Percentiles rank a stretch among this genome's conserved stretches.
Conservation (phyloP, 1,140 invertebrate species). For the Pentalonia nigronervosa region DNA sequence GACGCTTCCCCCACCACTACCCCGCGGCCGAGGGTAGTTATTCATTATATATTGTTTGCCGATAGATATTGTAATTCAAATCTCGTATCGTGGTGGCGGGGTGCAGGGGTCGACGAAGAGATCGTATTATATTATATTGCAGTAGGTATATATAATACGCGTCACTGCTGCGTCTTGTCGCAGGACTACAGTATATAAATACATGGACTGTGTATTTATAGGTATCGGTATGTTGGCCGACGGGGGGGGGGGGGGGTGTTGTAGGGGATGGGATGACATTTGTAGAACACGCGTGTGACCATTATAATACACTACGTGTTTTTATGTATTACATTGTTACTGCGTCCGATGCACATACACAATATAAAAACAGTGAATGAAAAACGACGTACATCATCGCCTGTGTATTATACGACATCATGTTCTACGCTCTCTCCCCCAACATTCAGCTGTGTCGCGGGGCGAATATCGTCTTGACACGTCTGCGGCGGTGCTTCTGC, state of each 20-base stretch:
- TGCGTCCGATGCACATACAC: not conserved
- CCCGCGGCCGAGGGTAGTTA: not conserved
- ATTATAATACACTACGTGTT: not conserved
- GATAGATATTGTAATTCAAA: constrained; percentile 54
- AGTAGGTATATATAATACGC: not conserved
- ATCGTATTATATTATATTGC: not conserved
- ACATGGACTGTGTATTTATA: not conserved
- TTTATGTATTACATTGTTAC: not conserved
- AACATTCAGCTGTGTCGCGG: not conserved
- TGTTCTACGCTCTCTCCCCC: not conserved
- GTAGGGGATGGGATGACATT: not conserved
- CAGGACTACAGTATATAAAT: not conserved
- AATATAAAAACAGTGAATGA: constrained; percentile 1
- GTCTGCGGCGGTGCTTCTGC: not conserved
- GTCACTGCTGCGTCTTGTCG: not conserved
- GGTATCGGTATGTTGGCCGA: not conserved
- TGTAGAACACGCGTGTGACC: constrained; percentile 21
- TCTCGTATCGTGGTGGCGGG: not conserved
- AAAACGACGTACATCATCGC: not conserved
- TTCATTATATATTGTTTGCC: constrained; percentile 48
- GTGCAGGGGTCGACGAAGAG: not conserved
- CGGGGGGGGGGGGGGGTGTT: too few relatives aligned
- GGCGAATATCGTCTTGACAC: constrained; percentile 29
- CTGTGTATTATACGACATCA: not conserved
- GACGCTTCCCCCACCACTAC: not conserved